phyloP scores from a whole-genome alignment of 2,888 invertebrate genomes.

The Pyrocoelia pectoralis region DNA sequence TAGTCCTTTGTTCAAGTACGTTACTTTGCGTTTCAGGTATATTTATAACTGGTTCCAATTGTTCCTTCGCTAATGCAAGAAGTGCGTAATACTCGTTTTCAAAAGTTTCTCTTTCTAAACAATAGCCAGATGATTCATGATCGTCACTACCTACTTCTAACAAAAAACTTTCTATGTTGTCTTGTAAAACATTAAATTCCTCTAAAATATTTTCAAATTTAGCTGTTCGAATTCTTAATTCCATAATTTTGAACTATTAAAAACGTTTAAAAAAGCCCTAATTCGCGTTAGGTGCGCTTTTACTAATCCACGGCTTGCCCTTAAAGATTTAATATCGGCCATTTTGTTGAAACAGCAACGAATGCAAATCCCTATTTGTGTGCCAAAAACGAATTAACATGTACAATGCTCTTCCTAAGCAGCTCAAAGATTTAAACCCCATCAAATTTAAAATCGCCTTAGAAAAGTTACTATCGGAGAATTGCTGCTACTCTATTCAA shows the following conservation, averaged over 20 bases:
- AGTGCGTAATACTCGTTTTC: not conserved
- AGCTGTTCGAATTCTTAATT: not conserved
- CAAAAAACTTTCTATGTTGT: not conserved
- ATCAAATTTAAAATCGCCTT: no score
- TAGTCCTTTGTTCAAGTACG: not conserved
- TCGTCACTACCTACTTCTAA: not conserved
- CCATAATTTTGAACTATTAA: not conserved
- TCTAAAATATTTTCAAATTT: constrained; percentile 7
- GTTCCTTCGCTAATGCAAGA: not conserved
- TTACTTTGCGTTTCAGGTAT: not conserved
- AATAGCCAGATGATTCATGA: not conserved
- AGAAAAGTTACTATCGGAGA: no score
- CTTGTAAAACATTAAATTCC: not conserved
- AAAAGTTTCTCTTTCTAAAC: not conserved
- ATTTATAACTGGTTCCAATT: not conserved
- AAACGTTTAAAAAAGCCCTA: not conserved
- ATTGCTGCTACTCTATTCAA: no score
- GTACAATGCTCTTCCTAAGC: no score
- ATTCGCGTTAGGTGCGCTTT: not conserved
- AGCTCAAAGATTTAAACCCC: no score
- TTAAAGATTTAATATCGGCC: constrained; percentile 5
- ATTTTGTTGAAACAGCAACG: constrained; percentile 5
- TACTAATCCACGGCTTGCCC: not conserved
- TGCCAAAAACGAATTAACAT: no score
- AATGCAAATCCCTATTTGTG: no score